phyloP scores from a whole-genome alignment of 2,888 invertebrate species.

The Yponomeuta evonymella region DNA sequence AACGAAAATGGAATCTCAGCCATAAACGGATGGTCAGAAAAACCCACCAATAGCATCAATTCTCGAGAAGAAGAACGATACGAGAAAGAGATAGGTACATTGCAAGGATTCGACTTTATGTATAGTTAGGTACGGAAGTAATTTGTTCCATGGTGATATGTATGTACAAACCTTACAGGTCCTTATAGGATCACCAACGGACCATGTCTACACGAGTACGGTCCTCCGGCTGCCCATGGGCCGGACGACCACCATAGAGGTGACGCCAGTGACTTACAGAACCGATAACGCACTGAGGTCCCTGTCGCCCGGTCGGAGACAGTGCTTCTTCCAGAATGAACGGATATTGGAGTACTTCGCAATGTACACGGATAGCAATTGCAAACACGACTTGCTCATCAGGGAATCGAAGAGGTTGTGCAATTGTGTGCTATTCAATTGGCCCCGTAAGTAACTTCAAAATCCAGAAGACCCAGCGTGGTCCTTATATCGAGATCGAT shows the following conservation, averaged over 20 bases:
- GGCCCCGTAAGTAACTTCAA: slow-evolving; percentile 56
- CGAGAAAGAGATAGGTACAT: too few species aligned
- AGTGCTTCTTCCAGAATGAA: slow-evolving; percentile 66
- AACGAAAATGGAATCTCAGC: too few species aligned
- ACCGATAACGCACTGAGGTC: slow-evolving; percentile 50
- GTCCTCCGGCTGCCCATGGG: slow-evolving; percentile 65
- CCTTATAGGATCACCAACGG: slow-evolving; percentile 58
- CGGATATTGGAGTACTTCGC: slow-evolving; percentile 51
- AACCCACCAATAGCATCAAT: too few species aligned
- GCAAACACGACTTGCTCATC: slow-evolving; percentile 69
- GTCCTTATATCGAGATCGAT: too few species aligned
- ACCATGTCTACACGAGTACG: slow-evolving; percentile 61
- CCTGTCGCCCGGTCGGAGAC: slow-evolving; percentile 48
- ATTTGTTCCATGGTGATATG: background rate
- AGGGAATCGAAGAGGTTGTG: slow-evolving; percentile 60
- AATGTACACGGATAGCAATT: slow-evolving; percentile 73
- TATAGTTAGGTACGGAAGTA: too few species aligned
- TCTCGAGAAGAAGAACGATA: too few species aligned
- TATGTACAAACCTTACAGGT: slow-evolving; percentile 35
- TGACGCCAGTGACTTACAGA: slow-evolving; percentile 59
- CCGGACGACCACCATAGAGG: slow-evolving; percentile 62
- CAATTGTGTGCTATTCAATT: slow-evolving; percentile 60
- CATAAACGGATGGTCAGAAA: too few species aligned
- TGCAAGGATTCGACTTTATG: too few species aligned
- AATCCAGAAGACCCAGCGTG: background rate